Percentiles rank a stretch among this genome's conserved stretches.
phyloP scores from a whole-genome alignment of 2,113 vertebrate species.

The Syngnathus scovelli region DNA sequence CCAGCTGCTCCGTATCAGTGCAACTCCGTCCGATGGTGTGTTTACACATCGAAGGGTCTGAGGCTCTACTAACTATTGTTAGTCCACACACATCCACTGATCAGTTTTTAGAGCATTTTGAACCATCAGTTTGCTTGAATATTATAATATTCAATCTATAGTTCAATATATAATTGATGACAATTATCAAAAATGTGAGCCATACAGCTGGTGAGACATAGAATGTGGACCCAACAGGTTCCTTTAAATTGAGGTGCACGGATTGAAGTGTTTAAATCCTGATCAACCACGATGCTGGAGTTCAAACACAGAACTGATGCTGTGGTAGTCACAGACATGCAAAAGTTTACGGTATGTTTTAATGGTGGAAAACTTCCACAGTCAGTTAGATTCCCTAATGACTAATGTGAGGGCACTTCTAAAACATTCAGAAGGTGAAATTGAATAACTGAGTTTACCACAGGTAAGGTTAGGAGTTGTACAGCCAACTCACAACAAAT shows the following conservation, averaged over 20 bases:
- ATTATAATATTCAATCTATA: background rate
- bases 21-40: slow-evolving; percentile 25
- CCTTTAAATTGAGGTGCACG: background rate
- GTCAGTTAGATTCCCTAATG: background rate
- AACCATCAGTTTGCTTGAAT: slow-evolving; percentile 4
- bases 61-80: slow-evolving; percentile 23
- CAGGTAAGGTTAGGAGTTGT: background rate
- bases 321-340: background rate
- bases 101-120: slow-evolving; percentile 1
- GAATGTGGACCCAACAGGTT: background rate
- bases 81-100: slow-evolving; percentile 8
- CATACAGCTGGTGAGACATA: background rate
- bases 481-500: background rate
- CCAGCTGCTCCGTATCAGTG: slow-evolving; percentile 36
- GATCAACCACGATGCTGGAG: background rate
- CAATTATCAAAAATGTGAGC: slow-evolving; percentile 2
- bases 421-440: slow-evolving; percentile 3
- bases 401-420: background rate
- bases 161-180: no score
- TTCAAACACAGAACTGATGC: no score
- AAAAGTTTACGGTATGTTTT: background rate
- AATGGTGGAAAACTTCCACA: background rate
- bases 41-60: slow-evolving; percentile 17
- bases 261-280: background rate
- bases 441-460: slow-evolving; percentile 4